phyloP scores from a whole-genome alignment of 2,888 invertebrate species.

The Dusona sp. region DNA sequence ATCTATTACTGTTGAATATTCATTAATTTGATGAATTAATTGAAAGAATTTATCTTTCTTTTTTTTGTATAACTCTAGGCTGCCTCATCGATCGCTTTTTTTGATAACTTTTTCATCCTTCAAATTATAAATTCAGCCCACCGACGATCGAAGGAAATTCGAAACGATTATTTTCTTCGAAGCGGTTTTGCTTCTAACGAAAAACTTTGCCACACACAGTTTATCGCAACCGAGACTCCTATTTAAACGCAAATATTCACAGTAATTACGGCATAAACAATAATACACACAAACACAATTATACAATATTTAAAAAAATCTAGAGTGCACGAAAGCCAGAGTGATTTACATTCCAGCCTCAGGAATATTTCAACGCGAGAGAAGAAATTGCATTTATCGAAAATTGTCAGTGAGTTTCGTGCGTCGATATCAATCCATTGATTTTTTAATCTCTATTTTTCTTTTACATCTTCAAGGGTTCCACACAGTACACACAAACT shows the following conservation, averaged over 20 bases:
- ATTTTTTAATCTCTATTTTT: neutral
- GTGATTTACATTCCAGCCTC: constrained; percentile 79
- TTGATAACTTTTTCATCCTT: neutral
- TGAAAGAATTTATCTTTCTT: neutral
- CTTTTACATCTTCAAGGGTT: neutral
- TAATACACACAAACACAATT: constrained; percentile 62
- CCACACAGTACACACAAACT: neutral
- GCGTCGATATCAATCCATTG: neutral
- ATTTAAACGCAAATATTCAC: constrained; percentile 41
- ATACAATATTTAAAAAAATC: constrained; percentile 45
- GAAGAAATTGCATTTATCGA: constrained; percentile 49
- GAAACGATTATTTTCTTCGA: neutral
- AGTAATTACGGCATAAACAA: constrained; percentile 55
- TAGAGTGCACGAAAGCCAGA: constrained; percentile 66
- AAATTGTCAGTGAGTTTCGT: constrained; percentile 9
- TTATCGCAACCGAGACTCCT: constrained; percentile 19
- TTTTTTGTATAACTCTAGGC: neutral
- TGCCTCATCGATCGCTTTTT: neutral
- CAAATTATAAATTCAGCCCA: neutral
- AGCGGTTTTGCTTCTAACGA: neutral
- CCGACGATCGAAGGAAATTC: neutral
- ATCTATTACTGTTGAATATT: neutral
- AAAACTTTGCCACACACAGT: neutral
- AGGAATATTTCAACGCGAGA: constrained; percentile 62
- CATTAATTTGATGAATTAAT: neutral